Evolutionary conservation across 2,888 invertebrate genomes (phyloP).

Genomic region (Agriopis marginaria): DNA sequence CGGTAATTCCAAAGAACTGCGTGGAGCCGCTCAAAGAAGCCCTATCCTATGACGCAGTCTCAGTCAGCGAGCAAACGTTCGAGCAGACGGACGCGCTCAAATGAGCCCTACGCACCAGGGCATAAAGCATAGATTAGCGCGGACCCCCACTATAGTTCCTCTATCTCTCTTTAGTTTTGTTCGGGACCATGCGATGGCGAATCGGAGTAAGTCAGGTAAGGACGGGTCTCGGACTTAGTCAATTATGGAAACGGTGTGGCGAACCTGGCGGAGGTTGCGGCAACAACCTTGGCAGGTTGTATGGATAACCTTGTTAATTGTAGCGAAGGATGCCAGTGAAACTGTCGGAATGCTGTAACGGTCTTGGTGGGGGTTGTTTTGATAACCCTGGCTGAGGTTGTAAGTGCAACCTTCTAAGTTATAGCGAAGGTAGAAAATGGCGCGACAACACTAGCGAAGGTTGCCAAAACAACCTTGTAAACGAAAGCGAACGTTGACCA

Average conservation of each 20-base stretch:
- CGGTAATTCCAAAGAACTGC: conserved; percentile 95
- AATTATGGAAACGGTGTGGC: conserved; percentile 44
- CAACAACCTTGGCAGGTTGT: conserved; percentile 7
- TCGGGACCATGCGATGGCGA: conserved; percentile 38
- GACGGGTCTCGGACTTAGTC: conserved; percentile 47
- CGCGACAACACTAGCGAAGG: background rate
- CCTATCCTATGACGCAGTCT: conserved; percentile 93
- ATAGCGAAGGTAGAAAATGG: background rate
- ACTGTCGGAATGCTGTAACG: background rate
- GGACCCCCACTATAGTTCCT: conserved; percentile 54
- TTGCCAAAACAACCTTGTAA: background rate
- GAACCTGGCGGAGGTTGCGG: conserved; percentile 15
- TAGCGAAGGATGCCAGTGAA: background rate
- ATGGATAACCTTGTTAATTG: background rate
- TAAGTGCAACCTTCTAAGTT: background rate
- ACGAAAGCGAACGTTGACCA: conserved; percentile 14
- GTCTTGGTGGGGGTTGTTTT: background rate
- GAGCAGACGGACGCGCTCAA: conserved; percentile 69
- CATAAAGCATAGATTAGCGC: conserved; percentile 45
- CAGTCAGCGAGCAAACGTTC: conserved; percentile 90
- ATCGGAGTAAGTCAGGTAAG: conserved; percentile 17
- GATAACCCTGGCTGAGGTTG: background rate
- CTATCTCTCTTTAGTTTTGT: conserved; percentile 52
- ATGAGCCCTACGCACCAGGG: conserved; percentile 52
- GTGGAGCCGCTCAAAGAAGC: conserved; percentile 92